Conservation (phyloP, 2,888 invertebrate species). For the Dendrolimus houi region DNA sequence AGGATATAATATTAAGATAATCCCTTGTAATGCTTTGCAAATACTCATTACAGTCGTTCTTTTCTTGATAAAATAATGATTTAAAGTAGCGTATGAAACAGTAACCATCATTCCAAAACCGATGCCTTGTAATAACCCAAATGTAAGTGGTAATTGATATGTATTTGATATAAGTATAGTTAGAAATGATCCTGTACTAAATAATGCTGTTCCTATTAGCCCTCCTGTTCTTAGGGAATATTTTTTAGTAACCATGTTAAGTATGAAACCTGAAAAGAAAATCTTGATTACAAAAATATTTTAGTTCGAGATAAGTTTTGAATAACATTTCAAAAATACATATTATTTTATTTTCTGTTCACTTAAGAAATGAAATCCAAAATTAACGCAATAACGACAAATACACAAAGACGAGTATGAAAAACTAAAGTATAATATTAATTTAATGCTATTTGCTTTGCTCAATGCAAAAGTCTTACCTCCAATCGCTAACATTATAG, state of each 20-base stretch:
- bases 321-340: no score
- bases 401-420: no score
- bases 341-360: no score
- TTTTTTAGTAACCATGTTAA: constrained; percentile 72
- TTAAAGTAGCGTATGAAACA: constrained; percentile 78
- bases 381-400: no score
- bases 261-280: constrained; percentile 71
- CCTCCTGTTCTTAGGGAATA: constrained; percentile 74
- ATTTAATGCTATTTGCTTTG: no score
- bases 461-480: constrained; percentile 23
- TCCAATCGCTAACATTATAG: constrained; percentile 63
- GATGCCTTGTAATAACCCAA: constrained; percentile 75
- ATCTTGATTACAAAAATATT: background rate
- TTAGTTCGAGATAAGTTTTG: background rate
- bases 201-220: constrained; percentile 68
- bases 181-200: constrained; percentile 67
- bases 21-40: constrained; percentile 77
- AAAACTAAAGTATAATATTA: no score
- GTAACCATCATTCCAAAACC: constrained; percentile 81
- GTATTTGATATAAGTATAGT: constrained; percentile 72
- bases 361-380: no score
- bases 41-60: constrained; percentile 79
- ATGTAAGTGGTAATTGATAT: constrained; percentile 73
- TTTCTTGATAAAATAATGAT: constrained; percentile 77
- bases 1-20: constrained; percentile 77